Base-by-base conservation (phyloP, 2,797 vertebrate species). In the Linurgus olivaceus region DNA sequence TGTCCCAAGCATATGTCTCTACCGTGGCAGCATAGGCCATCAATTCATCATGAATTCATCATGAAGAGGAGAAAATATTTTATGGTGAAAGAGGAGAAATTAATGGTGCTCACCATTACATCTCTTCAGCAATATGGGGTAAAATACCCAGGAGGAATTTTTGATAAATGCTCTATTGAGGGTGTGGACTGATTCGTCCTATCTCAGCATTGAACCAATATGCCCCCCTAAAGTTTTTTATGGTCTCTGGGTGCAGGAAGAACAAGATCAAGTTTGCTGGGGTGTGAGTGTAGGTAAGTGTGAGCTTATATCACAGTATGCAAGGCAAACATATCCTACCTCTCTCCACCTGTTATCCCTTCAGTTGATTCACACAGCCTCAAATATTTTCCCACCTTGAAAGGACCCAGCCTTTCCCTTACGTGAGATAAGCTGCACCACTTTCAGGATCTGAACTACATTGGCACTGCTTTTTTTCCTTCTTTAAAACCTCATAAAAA, bases 401-500 rank as follows among this genome's bases (percentile, higher is more conserved):
- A 85, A 93, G 50, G 57, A 93, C 79, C 38, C 57, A 90, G 72
- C 68, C 75, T 90, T 96, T 79, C 73, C 40, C 31, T 58, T 67
- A 13, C 0, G 6, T 52, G 67, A 94, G 78, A 7, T 86, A 93
- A 68, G 23, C 8, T 80, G 57, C 54, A 88, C 50, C 73, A 44
- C 72, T 75, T 86, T 59, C 87, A 90, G 76, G 50, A 86, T 50
- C 52, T 77, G 75, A 94, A 87, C 72, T 50, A 57, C 16, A 52
- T 1, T 47, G 61, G 65, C 58, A 59, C 40, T 57, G 38, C 17
- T 73, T 92, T 79, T 81, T 82, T 85, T 37, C 35, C 24, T 82
- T 44, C 74, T 92, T 72, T 83, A 81, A 92, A 94, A 89, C 65
- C 57, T 80, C 84, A 91, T 83, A 83, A 87, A 91, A 93, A 90